Base-by-base conservation (phyloP, 2,888 invertebrate species). In the Chrysina gloriosa region DNA sequence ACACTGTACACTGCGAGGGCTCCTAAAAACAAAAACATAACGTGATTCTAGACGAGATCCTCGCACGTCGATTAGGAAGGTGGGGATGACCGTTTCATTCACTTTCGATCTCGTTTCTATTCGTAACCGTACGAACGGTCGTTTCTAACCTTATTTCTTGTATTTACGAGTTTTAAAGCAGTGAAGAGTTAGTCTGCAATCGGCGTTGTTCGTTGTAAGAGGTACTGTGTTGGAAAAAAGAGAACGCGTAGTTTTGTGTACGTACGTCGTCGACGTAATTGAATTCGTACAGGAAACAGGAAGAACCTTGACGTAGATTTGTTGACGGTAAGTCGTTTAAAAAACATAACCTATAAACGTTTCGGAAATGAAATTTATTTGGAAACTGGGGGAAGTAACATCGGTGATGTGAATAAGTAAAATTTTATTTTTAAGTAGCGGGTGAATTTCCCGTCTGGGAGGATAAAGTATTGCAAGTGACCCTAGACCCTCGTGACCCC, bases 41-140 rank as follows among this genome's bases (percentile, higher is more conserved):
- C n/a, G n/a, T n/a, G n/a, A n/a, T n/a, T n/a, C n/a, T n/a, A n/a
- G n/a, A n/a, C n/a, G n/a, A n/a, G n/a, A n/a, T 21, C 47, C 21
- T 34, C 54, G 2, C n/a, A n/a, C n/a, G 34, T 23, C 36, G 9
- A 54, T 23, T 34, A 7, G 1, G 54, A 31, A 19, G 27, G n/a
- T 50, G 25, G 48, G 21, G 48, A 25, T 23, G 23, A 50, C n/a
- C 16, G 6, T 19, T 36, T 36, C 11, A 56, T 56, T 56, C 56
- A 56, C 56, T 56, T 56, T 56, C 56, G 56, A 36, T 56, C 56
- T 56, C 56, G 39, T 36, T 56, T 56, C 21, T 56, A 23, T 36
- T 36, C 56, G 56, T 23, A 3, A 25, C n/a, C n/a, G n/a, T n/a
- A 25, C 7, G 11, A 23, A 48, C 48, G 48, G 21, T 48, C 23